phyloP scores from a whole-genome alignment of 2,113 vertebrate genomes.

The Campylorhamphus procurvoides region DNA sequence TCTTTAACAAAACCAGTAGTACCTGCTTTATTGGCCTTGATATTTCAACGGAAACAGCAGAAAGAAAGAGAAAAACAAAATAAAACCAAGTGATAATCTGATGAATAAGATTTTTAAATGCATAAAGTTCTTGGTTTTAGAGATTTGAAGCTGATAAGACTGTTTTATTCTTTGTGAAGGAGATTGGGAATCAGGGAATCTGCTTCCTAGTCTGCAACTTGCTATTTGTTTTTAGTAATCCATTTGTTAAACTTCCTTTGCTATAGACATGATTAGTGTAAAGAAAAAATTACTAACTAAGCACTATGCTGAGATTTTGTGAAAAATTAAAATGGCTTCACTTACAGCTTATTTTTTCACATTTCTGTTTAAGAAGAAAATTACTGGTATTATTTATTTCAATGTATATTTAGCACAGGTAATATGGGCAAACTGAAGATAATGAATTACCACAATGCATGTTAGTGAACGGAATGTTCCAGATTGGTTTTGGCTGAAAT shows the following conservation, averaged over 20 bases:
- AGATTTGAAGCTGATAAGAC: not conserved
- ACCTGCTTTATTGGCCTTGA: not conserved
- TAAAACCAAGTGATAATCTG: not conserved
- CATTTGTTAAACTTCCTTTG: not conserved
- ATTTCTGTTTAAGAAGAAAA: not conserved
- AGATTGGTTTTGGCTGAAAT: conserved; percentile 17
- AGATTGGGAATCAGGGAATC: not conserved
- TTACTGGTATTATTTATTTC: not conserved
- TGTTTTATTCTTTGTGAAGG: not conserved
- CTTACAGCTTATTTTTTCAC: not conserved
- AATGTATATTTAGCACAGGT: not conserved
- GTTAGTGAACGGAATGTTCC: not conserved
- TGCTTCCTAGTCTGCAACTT: not conserved
- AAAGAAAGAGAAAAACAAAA: not conserved
- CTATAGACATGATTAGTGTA: not conserved
- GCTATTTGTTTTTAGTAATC: not conserved
- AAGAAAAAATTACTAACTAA: not conserved
- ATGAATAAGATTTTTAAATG: not conserved
- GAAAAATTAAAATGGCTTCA: not conserved
- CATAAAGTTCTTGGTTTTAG: not conserved
- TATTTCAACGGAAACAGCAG: not conserved
- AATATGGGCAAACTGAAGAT: not conserved
- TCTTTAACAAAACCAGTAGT: not conserved
- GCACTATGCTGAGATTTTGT: not conserved
- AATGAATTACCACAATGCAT: not conserved